Conservation (phyloP, 2,888 invertebrate species). For the Heliconius cydno region DNA sequence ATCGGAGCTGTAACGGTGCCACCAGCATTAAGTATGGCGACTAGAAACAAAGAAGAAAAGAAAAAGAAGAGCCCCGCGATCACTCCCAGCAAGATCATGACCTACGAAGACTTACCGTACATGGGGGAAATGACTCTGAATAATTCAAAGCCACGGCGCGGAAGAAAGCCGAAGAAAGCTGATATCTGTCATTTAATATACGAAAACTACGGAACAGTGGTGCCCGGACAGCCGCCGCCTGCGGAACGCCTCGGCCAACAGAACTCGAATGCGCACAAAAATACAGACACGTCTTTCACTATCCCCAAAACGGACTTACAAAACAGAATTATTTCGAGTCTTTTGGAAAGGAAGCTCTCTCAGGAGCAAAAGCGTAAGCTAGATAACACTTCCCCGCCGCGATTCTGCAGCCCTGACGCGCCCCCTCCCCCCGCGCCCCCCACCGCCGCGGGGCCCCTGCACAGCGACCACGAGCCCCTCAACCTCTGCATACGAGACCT, state of each 20-base stretch:
- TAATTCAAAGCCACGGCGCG: slow-evolving; percentile 92
- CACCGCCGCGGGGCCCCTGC: slow-evolving; percentile 65
- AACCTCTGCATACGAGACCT: slow-evolving; percentile 92
- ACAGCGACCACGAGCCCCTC: slow-evolving; percentile 87
- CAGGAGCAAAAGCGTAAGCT: slow-evolving; percentile 84
- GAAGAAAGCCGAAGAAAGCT: slow-evolving; percentile 95
- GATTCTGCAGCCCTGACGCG: slow-evolving; percentile 67
- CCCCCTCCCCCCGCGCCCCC: slow-evolving; percentile 70
- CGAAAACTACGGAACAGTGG: slow-evolving; percentile 94
- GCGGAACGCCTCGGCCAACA: slow-evolving; percentile 71
- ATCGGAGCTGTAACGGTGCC: slow-evolving; percentile 63
- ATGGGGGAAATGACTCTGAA: slow-evolving; percentile 97
- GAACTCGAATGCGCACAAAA: slow-evolving; percentile 60
- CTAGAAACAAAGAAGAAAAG: slow-evolving; percentile 67
- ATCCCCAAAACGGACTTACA: slow-evolving; percentile 86
- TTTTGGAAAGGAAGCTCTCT: slow-evolving; percentile 87
- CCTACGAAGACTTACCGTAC: slow-evolving; percentile 93
- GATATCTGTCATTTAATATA: slow-evolving; percentile 96
- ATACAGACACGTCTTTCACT: slow-evolving; percentile 54
- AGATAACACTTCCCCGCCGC: slow-evolving; percentile 65
- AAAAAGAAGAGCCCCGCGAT: slow-evolving; percentile 73
- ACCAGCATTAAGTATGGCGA: slow-evolving; percentile 58
- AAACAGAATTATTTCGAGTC: slow-evolving; percentile 87
- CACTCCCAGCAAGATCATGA: slow-evolving; percentile 82
- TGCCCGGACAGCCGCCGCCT: slow-evolving; percentile 88